Conservation (phyloP, 2,888 invertebrate species). For the Coenonympha glycerion region DNA sequence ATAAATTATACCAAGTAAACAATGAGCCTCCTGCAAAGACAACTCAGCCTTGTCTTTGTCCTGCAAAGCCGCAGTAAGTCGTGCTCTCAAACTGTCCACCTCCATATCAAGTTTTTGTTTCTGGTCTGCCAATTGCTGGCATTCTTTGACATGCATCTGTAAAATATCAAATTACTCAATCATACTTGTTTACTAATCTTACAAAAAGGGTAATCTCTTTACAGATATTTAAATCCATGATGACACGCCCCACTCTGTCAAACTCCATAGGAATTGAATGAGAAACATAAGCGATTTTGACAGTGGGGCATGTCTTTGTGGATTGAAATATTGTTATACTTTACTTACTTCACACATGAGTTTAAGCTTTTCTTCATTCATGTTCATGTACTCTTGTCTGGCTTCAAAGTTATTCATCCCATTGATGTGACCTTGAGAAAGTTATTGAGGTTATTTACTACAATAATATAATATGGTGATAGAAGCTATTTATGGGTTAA, state of each 20-base stretch:
- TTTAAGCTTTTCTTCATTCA: conserved; percentile 62
- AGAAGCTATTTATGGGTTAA: too few relatives aligned
- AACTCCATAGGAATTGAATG: too few relatives aligned
- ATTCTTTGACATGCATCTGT: conserved; percentile 69
- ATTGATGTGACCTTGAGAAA: conserved; percentile 53
- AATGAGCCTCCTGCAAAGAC: conserved; percentile 78
- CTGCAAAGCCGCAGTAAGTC: conserved; percentile 74
- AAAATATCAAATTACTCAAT: conserved; percentile 10
- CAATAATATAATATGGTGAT: too few relatives aligned
- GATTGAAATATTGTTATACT: too few relatives aligned
- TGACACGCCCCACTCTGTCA: too few relatives aligned
- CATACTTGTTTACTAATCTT: too few relatives aligned
- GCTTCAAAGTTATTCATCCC: conserved; percentile 58
- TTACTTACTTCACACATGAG: conserved; percentile 65
- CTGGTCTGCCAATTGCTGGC: conserved; percentile 57
- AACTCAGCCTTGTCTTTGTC: conserved; percentile 77
- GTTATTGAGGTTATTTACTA: conserved; percentile 4
- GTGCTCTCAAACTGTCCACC: conserved; percentile 71
- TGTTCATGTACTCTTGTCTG: conserved; percentile 60
- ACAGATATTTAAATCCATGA: too few relatives aligned
- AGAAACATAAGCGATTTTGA: too few relatives aligned
- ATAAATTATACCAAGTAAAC: conserved; percentile 68
- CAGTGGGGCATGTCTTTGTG: too few relatives aligned
- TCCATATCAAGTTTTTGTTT: conserved; percentile 56
- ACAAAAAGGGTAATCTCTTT: too few relatives aligned